A percentile compares a stretch with the other conserved stretches of the same genome.
Evolutionary conservation across 1,140 invertebrate species (phyloP).

Genomic region (Caenorhabditis latens): DNA sequence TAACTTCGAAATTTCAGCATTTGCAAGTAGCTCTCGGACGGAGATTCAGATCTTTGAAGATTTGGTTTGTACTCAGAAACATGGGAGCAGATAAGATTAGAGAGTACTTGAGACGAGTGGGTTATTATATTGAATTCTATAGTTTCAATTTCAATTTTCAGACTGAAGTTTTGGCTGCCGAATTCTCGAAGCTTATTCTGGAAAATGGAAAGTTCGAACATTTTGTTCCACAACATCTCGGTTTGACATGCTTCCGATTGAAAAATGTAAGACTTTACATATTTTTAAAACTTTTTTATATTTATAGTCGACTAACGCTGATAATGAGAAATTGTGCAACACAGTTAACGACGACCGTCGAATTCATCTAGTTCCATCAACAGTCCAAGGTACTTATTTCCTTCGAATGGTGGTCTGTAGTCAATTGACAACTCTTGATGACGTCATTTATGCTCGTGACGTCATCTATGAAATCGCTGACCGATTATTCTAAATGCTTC

Average conservation of each 20-base stretch:
- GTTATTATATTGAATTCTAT: slow-evolving; percentile 20
- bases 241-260: slow-evolving; percentile 89
- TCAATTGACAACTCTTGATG: slow-evolving; percentile 82
- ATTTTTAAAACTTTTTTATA: slow-evolving; percentile 51
- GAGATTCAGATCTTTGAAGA: slow-evolving; percentile 90
- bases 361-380: slow-evolving; percentile 88
- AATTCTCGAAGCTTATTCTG: slow-evolving; percentile 68
- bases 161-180: slow-evolving; percentile 77
- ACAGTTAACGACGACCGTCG: slow-evolving; percentile 85
- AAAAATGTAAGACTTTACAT: slow-evolving; percentile 78
- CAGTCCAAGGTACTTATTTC: slow-evolving; percentile 82
- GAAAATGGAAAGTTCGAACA: slow-evolving; percentile 83
- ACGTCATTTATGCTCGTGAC: slow-evolving; percentile 87
- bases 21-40: slow-evolving; percentile 93
- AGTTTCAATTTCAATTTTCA: slow-evolving; percentile 62
- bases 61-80: slow-evolving; percentile 91
- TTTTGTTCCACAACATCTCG: slow-evolving; percentile 83
- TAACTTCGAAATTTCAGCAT: slow-evolving; percentile 81
- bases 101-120: slow-evolving; percentile 84
- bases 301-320: slow-evolving; percentile 83
- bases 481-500: slow-evolving; percentile 22
- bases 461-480: slow-evolving; percentile 81
- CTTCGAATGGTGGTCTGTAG: slow-evolving; percentile 89
- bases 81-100: slow-evolving; percentile 87
- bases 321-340: slow-evolving; percentile 85